A percentile compares a stretch with the other conserved stretches of the same genome.
Evolutionary conservation across 2,113 vertebrate species (phyloP).

Genomic region (Camelus bactrianus): DNA sequence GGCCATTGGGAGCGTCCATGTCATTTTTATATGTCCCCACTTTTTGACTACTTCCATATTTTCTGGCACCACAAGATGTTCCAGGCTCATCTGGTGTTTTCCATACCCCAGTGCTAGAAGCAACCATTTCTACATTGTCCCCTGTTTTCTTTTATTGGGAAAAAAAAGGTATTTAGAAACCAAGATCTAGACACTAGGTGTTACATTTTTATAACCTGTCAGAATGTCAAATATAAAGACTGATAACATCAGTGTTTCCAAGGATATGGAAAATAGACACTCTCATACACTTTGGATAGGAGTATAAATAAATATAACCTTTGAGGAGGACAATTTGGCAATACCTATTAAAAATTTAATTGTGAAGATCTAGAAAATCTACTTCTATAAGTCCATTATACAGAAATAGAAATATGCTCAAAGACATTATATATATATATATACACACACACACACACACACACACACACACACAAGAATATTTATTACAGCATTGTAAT

Average conservation of each 20-base stretch:
- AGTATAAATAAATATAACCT: background rate
- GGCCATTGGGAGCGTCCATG: background rate
- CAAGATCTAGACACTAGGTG: background rate
- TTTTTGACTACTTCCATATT: background rate
- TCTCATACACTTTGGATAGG: background rate
- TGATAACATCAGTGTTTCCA: background rate
- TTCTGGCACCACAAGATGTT: background rate
- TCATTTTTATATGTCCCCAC: background rate
- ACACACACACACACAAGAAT: background rate
- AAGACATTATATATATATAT: background rate
- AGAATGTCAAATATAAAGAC: slow-evolving; percentile 29
- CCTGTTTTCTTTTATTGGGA: background rate
- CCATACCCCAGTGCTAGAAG: background rate
- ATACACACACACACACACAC: background rate
- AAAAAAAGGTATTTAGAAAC: slow-evolving; percentile 35
- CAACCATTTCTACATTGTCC: background rate
- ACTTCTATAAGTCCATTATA: background rate
- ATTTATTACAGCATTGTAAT: background rate
- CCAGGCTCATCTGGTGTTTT: slow-evolving; percentile 7
- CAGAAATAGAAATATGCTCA: background rate
- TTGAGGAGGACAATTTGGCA: background rate
- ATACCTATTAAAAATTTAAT: slow-evolving; percentile 1
- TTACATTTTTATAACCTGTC: background rate
- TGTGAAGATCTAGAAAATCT: slow-evolving; percentile 19
- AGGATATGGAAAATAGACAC: background rate